These are phyloP conservation scores for Natator depressus DNA, from an alignment of 2,113 vertebrate species.

Conservation along the genomic window DNA sequence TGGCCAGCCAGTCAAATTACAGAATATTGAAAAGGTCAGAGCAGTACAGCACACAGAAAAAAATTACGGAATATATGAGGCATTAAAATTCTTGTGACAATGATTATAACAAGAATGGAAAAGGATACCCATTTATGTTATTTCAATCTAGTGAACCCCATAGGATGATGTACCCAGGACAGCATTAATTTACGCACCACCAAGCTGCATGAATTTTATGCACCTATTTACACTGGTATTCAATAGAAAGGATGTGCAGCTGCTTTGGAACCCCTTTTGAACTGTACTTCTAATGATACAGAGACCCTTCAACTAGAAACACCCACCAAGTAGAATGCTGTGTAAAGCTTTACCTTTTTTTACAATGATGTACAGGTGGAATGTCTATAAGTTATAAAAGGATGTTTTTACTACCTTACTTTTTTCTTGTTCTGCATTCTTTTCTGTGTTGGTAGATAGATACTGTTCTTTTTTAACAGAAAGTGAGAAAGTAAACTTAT, in stretches of 20 bases:
- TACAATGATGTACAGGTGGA: neutral
- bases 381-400: neutral
- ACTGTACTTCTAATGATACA: neutral
- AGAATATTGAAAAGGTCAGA: conserved; percentile 89
- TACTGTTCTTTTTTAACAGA: neutral
- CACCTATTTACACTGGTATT: conserved; percentile 27
- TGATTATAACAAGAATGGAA: conserved; percentile 81
- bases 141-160: conserved; percentile 76
- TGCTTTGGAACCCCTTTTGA: neutral
- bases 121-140: conserved; percentile 77
- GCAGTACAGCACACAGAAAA: conserved; percentile 77
- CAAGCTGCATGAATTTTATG: conserved; percentile 28
- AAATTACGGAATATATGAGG: conserved; percentile 86
- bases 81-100: conserved; percentile 87
- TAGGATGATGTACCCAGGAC: conserved; percentile 38
- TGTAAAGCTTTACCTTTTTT: neutral
- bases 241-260: neutral
- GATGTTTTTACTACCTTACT: neutral
- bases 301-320: neutral
- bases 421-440: neutral
- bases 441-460: neutral
- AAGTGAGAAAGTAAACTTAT: neutral
- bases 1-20: conserved; percentile 84
- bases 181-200: conserved; percentile 56
- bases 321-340: neutral